Evolutionary conservation across 2,113 vertebrate species (phyloP), one percentile per base, ranked within the genome.

Genomic region (Stigmatopora nigra): DNA sequence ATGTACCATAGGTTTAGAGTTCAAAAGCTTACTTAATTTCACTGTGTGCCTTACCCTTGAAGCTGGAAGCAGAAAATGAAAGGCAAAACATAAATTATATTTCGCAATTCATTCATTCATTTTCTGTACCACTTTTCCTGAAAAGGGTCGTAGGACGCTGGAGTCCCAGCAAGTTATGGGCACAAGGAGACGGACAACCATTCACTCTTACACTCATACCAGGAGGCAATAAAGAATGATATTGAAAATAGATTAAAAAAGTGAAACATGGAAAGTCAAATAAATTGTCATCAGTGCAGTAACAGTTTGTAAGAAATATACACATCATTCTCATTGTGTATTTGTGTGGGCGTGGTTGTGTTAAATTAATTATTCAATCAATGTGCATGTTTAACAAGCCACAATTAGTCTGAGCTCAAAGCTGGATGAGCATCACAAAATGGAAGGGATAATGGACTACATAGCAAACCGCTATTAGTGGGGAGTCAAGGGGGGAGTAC

Each of bases 251-350:
- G 5, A 38, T 4, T 8, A 38, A 70, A 80, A 73, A 47, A 73
- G 73, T 81, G 44, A 65, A 45, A 75, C 64, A 77, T 73, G 61
- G 36, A 61, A 68, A 77, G 53, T 1, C 58, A 76, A 51, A 52
- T 20, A 31, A 80, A 78, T 76, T 44, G 7, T 57, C 44, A 67
- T 64, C 13, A 20, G 22, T 47, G 62, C 64, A 72, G 70, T 61
- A 46, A 76, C 65, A 45, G n/a, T n/a, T n/a, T n/a, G n/a, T n/a
- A n/a, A n/a, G n/a, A 53, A 47, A 53, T 13, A 53, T 22, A 19
- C 10, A 12, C 9, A 4, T 20, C 51, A 53, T 53, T 47, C 14
- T 47, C 14, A 4, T 53, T 11, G 10, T 22, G 10, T 20, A 10
- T 20, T 20, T 22, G 19, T 53, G 19, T 53, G 46, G 8, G 7